Base-by-base conservation (phyloP, 2,113 vertebrate genomes). In the Prietella phreatophila region DNA sequence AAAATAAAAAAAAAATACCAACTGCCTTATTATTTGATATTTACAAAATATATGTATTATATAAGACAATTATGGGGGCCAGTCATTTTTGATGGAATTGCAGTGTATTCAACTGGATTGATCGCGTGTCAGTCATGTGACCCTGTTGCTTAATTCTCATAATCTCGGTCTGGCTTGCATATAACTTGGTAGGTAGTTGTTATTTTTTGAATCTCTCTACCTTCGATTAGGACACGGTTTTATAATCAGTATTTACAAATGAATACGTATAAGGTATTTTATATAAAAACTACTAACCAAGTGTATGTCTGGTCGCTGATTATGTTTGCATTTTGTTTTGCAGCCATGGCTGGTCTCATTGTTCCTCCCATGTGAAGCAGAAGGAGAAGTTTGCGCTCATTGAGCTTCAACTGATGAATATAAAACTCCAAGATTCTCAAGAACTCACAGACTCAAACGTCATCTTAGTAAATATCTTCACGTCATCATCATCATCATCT, bases 291-390 rank as follows among this genome's bases (percentile, higher is more conserved):
- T 13, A 30, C n/a, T n/a, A 67, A 67, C 27, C 7, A 10, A 33
- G n/a, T 56, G 53, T 25, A 30, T 60, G 36, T 8, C 55, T 36
- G 30, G 33, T 25, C 30, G 0, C 56, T 60, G 56, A 61, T 39
- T 56, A 33, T 85, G 55, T 79, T 67, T 85, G 25, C 50, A 61
- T 71, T n/a, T 85, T 22, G 85, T 86, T 84, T 93, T 92, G 69
- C 95, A 96, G 96, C 96, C 53, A 96, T 96, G 96, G 94, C 95
- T 13, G 96, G 96, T 83, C 95, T 96, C 91, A 96, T 96, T 58
- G 96, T 96, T 19, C 96, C 95, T 58, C 96, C 96, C 71, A 96
- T 96, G 96, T 96, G 95, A 96, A 86, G 90, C 55, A 53, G 82
- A 53, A 76, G 22, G 25, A 39, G 19, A 55, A 80, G 5, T 69